Conservation (phyloP, 1,140 invertebrate species). For the Nasonia vitripennis region DNA sequence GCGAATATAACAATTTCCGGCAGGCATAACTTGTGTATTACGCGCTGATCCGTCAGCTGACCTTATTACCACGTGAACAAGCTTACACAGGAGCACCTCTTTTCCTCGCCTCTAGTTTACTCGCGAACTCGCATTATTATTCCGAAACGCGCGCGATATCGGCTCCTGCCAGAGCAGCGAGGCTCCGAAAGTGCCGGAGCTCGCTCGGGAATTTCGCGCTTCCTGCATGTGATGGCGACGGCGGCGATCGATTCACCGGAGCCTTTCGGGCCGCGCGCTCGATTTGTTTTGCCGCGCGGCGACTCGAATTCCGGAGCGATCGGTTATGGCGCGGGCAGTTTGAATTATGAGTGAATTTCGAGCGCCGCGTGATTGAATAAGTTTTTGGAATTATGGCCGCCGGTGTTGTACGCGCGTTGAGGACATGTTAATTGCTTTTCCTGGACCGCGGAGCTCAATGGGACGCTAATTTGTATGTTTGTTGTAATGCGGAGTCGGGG, state of each 20-base stretch:
- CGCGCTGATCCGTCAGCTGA: too few species aligned
- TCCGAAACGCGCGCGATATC: slow-evolving; percentile 2
- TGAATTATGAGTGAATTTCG: not conserved
- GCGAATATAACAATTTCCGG: too few species aligned
- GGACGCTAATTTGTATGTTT: too few species aligned
- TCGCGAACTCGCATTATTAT: slow-evolving; percentile 19
- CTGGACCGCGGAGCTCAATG: not conserved
- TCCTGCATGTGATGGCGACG: not conserved
- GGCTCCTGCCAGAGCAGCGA: not conserved
- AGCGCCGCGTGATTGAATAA: slow-evolving; percentile 13
- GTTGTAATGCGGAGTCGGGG: not conserved
- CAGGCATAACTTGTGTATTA: too few species aligned
- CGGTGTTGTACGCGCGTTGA: not conserved
- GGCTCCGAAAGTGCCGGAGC: not conserved
- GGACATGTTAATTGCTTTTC: slow-evolving; percentile 4
- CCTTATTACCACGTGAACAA: not conserved
- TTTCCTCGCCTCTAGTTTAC: not conserved
- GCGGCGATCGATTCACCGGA: not conserved
- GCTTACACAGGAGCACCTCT: not conserved
- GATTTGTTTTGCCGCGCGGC: not conserved
- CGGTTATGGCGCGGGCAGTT: not conserved
- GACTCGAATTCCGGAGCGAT: not conserved
- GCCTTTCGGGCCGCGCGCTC: not conserved
- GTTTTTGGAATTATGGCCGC: slow-evolving; percentile 32
- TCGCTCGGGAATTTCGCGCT: slow-evolving; percentile 3